phyloP scores from a whole-genome alignment of 2,797 vertebrate species.

The Limosa lapponica region DNA sequence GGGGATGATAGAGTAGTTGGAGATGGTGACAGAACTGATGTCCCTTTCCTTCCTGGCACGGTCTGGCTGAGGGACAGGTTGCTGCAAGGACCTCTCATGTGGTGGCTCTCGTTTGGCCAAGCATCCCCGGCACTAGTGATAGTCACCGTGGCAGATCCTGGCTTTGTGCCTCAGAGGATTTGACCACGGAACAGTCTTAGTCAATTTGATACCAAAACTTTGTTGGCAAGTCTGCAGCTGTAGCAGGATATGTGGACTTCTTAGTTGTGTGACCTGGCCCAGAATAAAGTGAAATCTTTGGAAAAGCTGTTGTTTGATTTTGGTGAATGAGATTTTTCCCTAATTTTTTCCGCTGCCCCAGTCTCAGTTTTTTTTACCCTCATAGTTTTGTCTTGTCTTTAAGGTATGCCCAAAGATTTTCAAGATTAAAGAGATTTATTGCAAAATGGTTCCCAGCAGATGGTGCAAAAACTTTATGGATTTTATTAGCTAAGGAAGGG shows the following conservation, averaged over 20 bases:
- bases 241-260: not conserved
- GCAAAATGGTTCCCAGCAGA: conserved; percentile 26
- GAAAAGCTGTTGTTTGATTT: not conserved
- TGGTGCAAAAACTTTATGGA: conserved; percentile 23
- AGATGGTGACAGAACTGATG: not conserved
- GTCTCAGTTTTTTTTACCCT: not conserved
- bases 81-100: rapidly evolving
- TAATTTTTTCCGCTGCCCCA: rapidly evolving
- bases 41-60: rapidly evolving
- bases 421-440: not conserved
- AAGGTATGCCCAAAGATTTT: not conserved
- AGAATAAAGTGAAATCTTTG: not conserved
- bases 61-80: not conserved
- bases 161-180: not conserved
- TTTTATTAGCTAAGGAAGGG: not conserved
- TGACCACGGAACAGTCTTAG: not conserved
- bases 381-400: not conserved
- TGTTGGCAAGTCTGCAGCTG: not conserved
- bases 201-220: rapidly evolving
- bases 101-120: not conserved
- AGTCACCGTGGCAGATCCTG: not conserved
- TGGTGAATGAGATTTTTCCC: not conserved
- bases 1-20: not conserved
- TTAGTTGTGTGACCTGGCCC: not conserved
- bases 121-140: not conserved